Evolutionary conservation across 2,113 vertebrate species (phyloP).

Genomic region (Daboia siamensis): DNA sequence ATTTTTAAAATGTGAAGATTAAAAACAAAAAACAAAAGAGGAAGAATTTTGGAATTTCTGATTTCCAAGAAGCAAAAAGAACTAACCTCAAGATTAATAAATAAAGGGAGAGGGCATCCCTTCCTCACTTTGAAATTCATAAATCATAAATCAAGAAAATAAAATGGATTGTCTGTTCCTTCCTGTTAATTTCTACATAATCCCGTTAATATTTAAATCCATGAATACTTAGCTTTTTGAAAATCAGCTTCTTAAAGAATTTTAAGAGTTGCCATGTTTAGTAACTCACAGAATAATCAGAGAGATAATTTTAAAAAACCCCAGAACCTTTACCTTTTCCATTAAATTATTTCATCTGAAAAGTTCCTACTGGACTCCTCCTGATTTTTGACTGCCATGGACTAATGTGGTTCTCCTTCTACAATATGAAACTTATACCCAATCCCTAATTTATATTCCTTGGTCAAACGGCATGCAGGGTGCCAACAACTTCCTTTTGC

Average conservation of each 20-base stretch:
- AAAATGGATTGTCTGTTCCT: not conserved
- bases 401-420: not conserved
- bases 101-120: not conserved
- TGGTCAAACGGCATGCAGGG: not conserved
- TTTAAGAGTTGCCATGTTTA: not conserved
- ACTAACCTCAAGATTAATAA: not conserved
- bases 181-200: not conserved
- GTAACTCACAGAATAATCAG: not conserved
- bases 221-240: not conserved
- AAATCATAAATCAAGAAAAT: not conserved
- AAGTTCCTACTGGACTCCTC: not conserved
- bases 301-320: not conserved
- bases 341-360: not conserved
- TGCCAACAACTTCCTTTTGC: not conserved
- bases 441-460: not conserved
- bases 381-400: not conserved
- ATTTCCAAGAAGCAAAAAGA: not conserved
- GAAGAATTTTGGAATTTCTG: not conserved
- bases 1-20: constrained; percentile 10
- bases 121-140: not conserved
- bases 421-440: not conserved
- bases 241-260: not conserved
- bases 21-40: not conserved
- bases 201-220: not conserved
- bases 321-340: not conserved